phyloP scores from a whole-genome alignment of 2,888 invertebrate species.

The Cephus sareptanus region DNA sequence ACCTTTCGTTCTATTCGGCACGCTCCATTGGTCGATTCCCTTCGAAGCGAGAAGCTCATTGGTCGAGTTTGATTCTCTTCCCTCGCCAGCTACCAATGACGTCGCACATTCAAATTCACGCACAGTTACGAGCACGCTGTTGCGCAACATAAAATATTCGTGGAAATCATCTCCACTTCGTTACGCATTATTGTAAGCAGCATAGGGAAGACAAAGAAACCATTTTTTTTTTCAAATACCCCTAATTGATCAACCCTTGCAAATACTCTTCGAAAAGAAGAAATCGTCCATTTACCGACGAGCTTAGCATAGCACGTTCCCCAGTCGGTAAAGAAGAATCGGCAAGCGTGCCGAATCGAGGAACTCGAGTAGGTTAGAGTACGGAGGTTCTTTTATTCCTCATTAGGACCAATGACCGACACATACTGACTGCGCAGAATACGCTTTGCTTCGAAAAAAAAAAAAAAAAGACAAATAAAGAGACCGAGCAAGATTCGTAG shows the following conservation, averaged over 20 bases:
- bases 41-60: not conserved
- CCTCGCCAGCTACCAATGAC: not conserved
- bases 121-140: not conserved
- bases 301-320: not conserved
- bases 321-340: not conserved
- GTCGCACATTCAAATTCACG: not conserved
- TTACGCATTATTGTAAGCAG: not conserved
- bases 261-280: not conserved
- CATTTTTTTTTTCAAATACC: not conserved
- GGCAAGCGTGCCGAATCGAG: not conserved
- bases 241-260: not conserved
- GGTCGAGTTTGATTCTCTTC: not conserved
- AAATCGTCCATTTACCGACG: not conserved
- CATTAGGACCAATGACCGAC: not conserved
- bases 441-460: not conserved
- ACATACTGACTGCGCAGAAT: not conserved
- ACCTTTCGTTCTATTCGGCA: not conserved
- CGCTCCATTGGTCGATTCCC: not conserved
- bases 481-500: not conserved
- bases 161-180: not conserved
- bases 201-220: not conserved
- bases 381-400: not conserved
- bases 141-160: not conserved
- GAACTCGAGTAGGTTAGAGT: not conserved
- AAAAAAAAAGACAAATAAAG: not conserved